These are phyloP conservation scores for Marisa cornuarietis DNA, from an alignment of 1,140 invertebrate genomes.

Conservation along the genomic window DNA sequence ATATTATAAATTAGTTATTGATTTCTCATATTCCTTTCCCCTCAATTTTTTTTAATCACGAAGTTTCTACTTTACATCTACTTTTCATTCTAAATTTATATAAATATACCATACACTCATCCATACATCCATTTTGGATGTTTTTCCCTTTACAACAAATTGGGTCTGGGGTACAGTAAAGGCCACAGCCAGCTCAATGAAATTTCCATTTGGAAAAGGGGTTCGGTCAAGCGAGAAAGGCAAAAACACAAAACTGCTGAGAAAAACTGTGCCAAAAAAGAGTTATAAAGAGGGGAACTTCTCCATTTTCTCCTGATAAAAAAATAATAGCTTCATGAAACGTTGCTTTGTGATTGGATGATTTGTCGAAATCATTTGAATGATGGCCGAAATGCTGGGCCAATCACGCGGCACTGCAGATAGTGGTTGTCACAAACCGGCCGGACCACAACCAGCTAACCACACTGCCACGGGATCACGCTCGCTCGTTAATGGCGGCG, in stretches of 20 bases:
- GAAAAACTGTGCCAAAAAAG: neutral
- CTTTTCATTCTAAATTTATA: neutral
- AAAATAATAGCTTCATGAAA: conserved; percentile 20
- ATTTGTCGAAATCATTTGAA: neutral
- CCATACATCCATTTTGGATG: conserved; percentile 48
- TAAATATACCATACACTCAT: conserved; percentile 38
- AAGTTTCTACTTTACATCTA: neutral
- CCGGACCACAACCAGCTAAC: conserved; percentile 93
- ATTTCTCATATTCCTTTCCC: too few species aligned
- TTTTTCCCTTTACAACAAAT: conserved; percentile 4
- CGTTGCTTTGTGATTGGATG: conserved; percentile 13
- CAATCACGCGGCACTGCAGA: conserved; percentile 80
- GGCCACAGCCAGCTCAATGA: too few species aligned
- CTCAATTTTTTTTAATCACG: too few species aligned
- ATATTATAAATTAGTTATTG: neutral
- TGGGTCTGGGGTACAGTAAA: too few species aligned
- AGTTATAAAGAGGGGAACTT: neutral
- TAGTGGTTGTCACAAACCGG: conserved; percentile 85
- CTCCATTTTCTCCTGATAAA: neutral
- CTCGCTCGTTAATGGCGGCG: neutral
- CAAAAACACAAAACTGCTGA: too few species aligned
- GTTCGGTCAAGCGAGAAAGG: too few species aligned
- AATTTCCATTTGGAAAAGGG: too few species aligned
- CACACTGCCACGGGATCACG: conserved; percentile 86
- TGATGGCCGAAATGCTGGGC: conserved; percentile 35